Base-by-base conservation (phyloP, 2,888 invertebrate species). In the Sinotaia quadrata region DNA sequence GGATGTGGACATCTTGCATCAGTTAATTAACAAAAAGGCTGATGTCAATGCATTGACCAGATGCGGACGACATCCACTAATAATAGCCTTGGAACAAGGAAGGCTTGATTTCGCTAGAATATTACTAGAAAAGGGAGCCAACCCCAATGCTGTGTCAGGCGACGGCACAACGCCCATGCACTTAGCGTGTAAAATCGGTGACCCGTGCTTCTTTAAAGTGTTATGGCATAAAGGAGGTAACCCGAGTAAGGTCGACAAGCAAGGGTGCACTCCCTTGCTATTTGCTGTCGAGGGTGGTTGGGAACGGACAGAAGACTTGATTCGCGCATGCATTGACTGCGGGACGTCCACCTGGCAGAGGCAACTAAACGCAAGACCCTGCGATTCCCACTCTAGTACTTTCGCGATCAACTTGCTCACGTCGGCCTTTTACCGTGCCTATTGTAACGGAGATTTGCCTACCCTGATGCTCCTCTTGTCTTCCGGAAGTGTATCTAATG, bases 131-230 rank as follows among this genome's bases (percentile, higher is more conserved):
- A 76, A 21, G 71, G 79, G 69, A 67, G 56, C 74, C 8, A 78
- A 80, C n/a, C 44, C 81, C 4, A 81, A 81, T 58, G 71, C 74
- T 4, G 69, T 72, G 41, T 77, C 80, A 49, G 79, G 76, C 68
- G 81, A 82, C 68, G 83, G 83, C 72, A 75, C 57, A 15, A 67
- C 69, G 1, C 41, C 69, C 3, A 8, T 72, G 54, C 62, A 58
- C 36, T 65, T 57, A 29, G 67, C 57, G 29, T 59, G 69, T 47
- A 69, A 59, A 56, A 57, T 56, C 31, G 69, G 67, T n/a, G 52
- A 44, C 21, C n/a, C 37, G 41, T 15, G n/a, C 3, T 54, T 63
- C 31, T 63, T 63, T 21, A 52, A 54, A 29, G n/a, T 41, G 34
- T 21, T 63, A 18, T 41, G 37, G 63, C 36, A 52, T 12, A 63